These are phyloP conservation scores for Nemoura dubitans DNA, from an alignment of 2,888 invertebrate species.

Conservation along the genomic window DNA sequence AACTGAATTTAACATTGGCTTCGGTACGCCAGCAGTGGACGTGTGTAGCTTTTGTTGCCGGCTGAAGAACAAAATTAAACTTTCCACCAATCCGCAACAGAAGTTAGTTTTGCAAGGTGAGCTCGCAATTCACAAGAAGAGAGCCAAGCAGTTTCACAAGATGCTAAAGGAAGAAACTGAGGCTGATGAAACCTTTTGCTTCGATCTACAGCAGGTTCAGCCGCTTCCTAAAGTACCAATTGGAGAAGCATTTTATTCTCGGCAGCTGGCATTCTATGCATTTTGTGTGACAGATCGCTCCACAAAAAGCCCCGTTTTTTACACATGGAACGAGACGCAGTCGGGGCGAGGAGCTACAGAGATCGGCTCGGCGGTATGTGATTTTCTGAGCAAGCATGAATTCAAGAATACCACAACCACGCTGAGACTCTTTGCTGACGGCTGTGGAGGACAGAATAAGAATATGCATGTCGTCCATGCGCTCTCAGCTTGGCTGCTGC, in stretches of 20 bases:
- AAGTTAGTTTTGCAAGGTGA: background rate
- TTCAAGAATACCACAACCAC: slow-evolving; percentile 12
- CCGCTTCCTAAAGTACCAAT: slow-evolving; percentile 13
- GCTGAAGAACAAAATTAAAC: background rate
- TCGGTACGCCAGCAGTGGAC: slow-evolving; percentile 15
- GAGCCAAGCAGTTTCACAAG: slow-evolving; percentile 19
- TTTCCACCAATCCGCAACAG: background rate
- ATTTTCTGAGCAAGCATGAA: slow-evolving; percentile 34
- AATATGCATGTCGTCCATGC: background rate
- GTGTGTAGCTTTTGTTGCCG: slow-evolving; percentile 17
- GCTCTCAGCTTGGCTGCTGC: background rate
- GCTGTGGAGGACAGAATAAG: background rate
- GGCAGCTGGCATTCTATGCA: slow-evolving; percentile 24
- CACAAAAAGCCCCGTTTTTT: slow-evolving; percentile 18
- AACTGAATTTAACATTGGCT: background rate
- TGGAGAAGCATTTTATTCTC: slow-evolving; percentile 25
- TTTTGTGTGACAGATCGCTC: slow-evolving; percentile 24
- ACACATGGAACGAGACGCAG: slow-evolving; percentile 27
- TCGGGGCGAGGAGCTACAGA: slow-evolving; percentile 23
- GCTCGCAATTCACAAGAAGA: slow-evolving; percentile 19
- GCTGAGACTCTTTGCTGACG: slow-evolving; percentile 32
- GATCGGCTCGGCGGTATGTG: slow-evolving; percentile 22
- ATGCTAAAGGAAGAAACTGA: slow-evolving; percentile 24
- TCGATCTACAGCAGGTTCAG: slow-evolving; percentile 13
- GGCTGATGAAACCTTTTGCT: background rate